These are phyloP conservation scores for Phylloscopus whistleri DNA, from an alignment of 2,113 vertebrate genomes.

Conservation along the genomic window DNA sequence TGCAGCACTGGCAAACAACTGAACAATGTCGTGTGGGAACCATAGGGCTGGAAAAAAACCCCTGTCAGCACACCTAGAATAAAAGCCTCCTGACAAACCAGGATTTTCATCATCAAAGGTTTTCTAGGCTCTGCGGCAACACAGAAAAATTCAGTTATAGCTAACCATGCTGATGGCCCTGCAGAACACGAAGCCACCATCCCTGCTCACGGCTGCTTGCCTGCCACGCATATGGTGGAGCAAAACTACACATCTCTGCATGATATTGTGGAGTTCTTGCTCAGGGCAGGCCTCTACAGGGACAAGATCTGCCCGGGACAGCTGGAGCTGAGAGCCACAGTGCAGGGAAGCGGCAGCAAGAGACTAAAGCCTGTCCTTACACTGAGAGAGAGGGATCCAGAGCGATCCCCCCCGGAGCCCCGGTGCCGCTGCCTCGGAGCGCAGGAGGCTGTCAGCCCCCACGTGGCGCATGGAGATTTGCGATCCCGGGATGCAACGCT, in stretches of 20 bases:
- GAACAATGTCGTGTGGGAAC: background rate
- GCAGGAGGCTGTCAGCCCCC: background rate
- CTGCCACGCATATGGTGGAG: background rate
- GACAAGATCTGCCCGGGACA: background rate
- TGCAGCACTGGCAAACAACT: rapidly evolving
- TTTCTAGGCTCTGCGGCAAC: background rate
- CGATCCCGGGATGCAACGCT: slow-evolving; percentile 48
- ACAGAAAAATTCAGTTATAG: background rate
- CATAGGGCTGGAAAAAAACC: background rate
- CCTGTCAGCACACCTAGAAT: background rate
- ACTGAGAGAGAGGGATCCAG: rapidly evolving
- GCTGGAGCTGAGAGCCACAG: rapidly evolving
- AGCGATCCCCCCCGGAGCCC: rapidly evolving
- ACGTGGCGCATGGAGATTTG: slow-evolving; percentile 17
- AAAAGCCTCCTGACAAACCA: background rate
- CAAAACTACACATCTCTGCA: background rate
- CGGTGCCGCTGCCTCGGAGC: rapidly evolving
- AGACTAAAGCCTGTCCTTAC: background rate
- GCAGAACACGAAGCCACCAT: background rate
- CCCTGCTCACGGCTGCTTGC: background rate
- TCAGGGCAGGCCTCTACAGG: background rate
- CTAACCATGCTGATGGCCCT: rapidly evolving
- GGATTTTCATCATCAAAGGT: background rate
- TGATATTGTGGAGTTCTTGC: rapidly evolving
- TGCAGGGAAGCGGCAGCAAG: rapidly evolving